Percentiles rank a stretch among this genome's conserved stretches.
These are phyloP conservation scores for Hiodon alosoides DNA, from an alignment of 2,113 vertebrate genomes.

Conservation along the genomic window DNA sequence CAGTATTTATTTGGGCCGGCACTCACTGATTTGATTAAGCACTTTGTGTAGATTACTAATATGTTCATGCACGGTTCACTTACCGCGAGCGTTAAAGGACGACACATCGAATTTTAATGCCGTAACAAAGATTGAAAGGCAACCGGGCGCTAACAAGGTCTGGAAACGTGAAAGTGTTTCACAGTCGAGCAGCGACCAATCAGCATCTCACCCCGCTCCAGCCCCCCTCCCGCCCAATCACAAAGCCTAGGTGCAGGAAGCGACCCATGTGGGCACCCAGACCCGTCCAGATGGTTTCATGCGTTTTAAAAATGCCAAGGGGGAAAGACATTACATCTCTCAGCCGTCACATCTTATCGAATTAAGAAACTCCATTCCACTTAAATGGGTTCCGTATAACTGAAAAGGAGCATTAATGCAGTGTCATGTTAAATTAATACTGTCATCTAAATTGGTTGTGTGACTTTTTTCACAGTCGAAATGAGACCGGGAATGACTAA, in stretches of 20 bases:
- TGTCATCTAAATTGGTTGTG: constrained; percentile 61
- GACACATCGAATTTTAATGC: constrained; percentile 88
- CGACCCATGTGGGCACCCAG: constrained; percentile 70
- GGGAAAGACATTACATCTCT: constrained; percentile 71
- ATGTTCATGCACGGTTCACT: constrained; percentile 74
- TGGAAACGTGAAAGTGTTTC: constrained; percentile 80
- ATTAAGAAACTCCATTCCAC: constrained; percentile 73
- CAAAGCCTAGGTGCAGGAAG: constrained; percentile 73
- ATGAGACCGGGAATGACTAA: constrained; percentile 62
- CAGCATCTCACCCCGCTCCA: constrained; percentile 49
- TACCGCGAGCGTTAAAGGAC: constrained; percentile 78
- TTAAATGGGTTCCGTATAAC: constrained; percentile 81
- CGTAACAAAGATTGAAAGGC: constrained; percentile 89
- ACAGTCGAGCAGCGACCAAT: constrained; percentile 75
- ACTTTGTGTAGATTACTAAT: constrained; percentile 70
- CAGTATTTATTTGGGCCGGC: constrained; percentile 62
- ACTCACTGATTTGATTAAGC: constrained; percentile 63
- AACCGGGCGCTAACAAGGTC: constrained; percentile 76
- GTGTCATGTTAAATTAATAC: constrained; percentile 75
- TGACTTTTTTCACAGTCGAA: constrained; percentile 54
- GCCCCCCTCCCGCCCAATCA: constrained; percentile 39
- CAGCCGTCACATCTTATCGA: constrained; percentile 75
- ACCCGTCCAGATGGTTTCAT: constrained; percentile 80
- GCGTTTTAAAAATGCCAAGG: constrained; percentile 80
- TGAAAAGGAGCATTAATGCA: constrained; percentile 76